phyloP scores from a whole-genome alignment of 2,797 vertebrate species.

The Myripristis jacobus region DNA sequence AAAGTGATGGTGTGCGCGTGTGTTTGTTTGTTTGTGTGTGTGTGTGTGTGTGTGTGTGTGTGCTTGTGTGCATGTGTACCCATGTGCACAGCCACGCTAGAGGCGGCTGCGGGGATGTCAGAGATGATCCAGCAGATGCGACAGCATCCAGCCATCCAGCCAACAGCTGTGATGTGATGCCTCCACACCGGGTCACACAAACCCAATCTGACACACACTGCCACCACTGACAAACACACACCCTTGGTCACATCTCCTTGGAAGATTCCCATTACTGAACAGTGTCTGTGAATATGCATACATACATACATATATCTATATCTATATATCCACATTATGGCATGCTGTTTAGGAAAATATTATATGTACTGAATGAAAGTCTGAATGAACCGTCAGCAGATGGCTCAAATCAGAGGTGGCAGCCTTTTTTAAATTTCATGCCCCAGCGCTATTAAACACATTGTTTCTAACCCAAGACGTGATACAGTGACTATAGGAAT shows the following conservation, averaged over 20 bases:
- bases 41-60: conserved; percentile 6
- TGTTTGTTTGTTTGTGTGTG: not conserved
- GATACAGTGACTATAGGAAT: no score
- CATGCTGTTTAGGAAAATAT: no score
- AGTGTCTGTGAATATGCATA: not conserved
- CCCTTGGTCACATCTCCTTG: not conserved
- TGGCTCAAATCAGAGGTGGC: no score
- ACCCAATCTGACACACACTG: conserved; percentile 35
- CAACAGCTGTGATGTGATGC: conserved; percentile 55
- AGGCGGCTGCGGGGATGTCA: conserved; percentile 43
- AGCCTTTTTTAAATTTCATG: no score
- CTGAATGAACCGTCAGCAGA: no score
- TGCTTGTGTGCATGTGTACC: not conserved
- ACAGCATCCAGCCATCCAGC: conserved; percentile 48
- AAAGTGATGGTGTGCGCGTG: not conserved
- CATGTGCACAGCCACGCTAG: conserved; percentile 9
- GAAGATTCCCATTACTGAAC: not conserved
- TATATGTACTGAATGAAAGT: no score
- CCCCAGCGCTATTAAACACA: no score
- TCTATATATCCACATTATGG: no score
- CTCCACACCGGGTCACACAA: conserved; percentile 34
- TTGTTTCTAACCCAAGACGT: no score
- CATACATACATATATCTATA: no score
- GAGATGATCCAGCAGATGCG: conserved; percentile 44
- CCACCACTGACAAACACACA: conserved; percentile 11